Evolutionary conservation across 2,797 vertebrate genomes (phyloP).

Genomic region (Propithecus deckenii): DNA sequence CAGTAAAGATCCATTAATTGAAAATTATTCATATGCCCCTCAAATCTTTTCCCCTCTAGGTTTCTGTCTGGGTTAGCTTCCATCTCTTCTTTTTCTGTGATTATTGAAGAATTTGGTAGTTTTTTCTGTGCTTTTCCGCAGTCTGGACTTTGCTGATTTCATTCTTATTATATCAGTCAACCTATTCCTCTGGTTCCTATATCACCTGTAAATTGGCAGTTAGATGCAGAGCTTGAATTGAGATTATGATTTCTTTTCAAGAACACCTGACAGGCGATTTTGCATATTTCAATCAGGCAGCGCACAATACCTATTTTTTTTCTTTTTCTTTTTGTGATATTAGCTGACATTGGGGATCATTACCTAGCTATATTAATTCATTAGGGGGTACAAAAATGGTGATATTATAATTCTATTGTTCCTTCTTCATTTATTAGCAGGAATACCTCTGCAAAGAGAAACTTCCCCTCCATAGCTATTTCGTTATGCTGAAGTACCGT

Average conservation of each 20-base stretch:
- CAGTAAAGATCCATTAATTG: background rate
- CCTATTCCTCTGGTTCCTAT: background rate
- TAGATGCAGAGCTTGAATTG: background rate
- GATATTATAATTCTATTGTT: background rate
- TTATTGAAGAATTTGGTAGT: background rate
- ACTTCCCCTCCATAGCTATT: background rate
- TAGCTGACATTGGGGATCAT: constrained; percentile 12
- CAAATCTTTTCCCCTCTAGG: background rate
- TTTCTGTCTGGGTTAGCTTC: background rate
- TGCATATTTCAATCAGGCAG: background rate
- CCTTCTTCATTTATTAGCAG: background rate
- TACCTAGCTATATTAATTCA: background rate
- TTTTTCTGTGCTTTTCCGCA: background rate
- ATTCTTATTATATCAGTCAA: background rate
- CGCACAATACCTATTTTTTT: background rate
- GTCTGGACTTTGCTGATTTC: background rate
- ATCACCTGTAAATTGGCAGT: background rate
- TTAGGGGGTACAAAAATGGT: background rate
- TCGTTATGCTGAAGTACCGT: background rate
- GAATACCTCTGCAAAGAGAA: background rate
- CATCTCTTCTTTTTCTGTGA: background rate
- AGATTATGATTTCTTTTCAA: background rate
- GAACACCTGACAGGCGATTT: background rate
- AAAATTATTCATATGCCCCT: background rate
- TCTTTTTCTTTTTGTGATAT: background rate